Evolutionary conservation across 1,140 invertebrate species (phyloP), one percentile per base, ranked within the genome.

Genomic region (Drosophila tani): DNA sequence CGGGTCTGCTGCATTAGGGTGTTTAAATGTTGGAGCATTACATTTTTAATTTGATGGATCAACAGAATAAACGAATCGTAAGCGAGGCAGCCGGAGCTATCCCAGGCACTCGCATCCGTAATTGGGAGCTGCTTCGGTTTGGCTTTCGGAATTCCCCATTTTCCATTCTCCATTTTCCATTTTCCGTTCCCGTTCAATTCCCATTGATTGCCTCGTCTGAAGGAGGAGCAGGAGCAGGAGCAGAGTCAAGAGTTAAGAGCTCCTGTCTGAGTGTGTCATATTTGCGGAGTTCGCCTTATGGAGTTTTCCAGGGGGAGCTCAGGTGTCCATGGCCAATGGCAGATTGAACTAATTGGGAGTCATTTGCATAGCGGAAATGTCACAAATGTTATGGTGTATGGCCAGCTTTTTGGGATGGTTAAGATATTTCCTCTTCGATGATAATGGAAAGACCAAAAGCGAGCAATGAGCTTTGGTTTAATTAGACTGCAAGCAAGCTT

Each of bases 51-150:
- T 91, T 78, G 73, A 91, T 91, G 81, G 87, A 91, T 91, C 87
- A 91, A 91, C 87, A 91, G 87, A 91, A 87, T 87, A 91, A 91
- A 91, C 87, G 87, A 91, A 91, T 91, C 87, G 87, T 83, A 87
- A 87, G 83, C 84, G 80, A 87, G 67, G 49, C 58, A 82, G 81
- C 75, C 75, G 69, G 57, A 78, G 81, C 63, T 75, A 79, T 70
- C 5, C 9, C 60, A 24, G 77, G 81, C 53, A 55, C 53, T 55
- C 8, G 53, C 35, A 55, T 55, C 53, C 53, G 79, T 80, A 87
- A 82, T 76, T 82, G 83, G 75, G 45, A 82, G 55, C 75, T 79
- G 70, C 76, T 66, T 81, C 71, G 67, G 58, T 76, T 76, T 77
- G 75, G 35, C 75, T 70, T 70, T 70, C 21, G 67, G 49, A 55